Percentiles rank a stretch among this genome's conserved stretches.
Conservation (phyloP, 2,113 vertebrate genomes). For the Aphelocoma coerulescens region DNA sequence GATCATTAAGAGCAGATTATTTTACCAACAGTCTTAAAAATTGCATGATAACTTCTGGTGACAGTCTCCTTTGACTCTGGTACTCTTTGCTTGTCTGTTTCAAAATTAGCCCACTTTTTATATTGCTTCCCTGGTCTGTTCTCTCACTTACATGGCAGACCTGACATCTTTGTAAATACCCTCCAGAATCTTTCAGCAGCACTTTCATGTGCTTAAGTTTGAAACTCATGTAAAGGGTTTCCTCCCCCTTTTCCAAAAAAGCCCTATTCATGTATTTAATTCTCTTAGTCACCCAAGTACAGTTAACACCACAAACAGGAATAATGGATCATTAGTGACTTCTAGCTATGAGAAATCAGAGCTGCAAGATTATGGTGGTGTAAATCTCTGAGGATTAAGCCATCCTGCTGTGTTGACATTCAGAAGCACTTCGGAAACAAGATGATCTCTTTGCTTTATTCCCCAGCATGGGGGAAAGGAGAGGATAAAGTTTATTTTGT, state of each 20-base stretch:
- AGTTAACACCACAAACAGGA: background rate
- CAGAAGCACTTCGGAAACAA: background rate
- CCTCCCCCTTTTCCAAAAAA: background rate
- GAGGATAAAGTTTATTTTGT: background rate
- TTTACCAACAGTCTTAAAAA: background rate
- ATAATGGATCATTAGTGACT: background rate
- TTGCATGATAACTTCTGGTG: background rate
- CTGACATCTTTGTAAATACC: background rate
- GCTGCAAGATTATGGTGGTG: background rate
- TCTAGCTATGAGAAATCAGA: background rate
- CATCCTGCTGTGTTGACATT: background rate
- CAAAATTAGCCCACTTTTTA: background rate
- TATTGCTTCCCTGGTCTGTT: background rate
- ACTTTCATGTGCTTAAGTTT: background rate
- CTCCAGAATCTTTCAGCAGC: background rate
- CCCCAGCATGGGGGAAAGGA: background rate
- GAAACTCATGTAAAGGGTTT: background rate
- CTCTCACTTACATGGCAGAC: background rate
- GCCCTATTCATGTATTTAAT: background rate
- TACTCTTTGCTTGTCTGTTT: background rate
- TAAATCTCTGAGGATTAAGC: constrained; percentile 16
- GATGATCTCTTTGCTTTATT: constrained; percentile 20
- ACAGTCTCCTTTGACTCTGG: background rate
- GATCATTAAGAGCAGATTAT: background rate
- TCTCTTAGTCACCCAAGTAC: background rate